Base-by-base conservation (phyloP, 2,888 invertebrate genomes). In the Arge pagana region DNA sequence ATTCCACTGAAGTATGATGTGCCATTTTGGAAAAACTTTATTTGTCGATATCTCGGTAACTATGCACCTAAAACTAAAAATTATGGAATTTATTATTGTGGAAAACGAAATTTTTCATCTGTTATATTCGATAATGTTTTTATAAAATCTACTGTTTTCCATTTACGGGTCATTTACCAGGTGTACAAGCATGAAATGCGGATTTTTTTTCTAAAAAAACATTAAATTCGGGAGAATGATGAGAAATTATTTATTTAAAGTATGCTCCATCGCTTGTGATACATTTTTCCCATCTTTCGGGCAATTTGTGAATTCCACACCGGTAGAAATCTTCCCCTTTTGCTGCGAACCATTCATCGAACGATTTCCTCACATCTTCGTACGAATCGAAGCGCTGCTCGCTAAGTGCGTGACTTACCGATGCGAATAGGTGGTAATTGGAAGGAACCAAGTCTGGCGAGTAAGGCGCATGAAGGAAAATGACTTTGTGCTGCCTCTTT, bases 381-480 rank as follows among this genome's bases (percentile, higher is more conserved):
- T 48, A 48, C 36, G 48, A 48, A 36, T 42, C 36, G 35, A 59
- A 59, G 45, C 50, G 52, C 48, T 55, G 52, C 21, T 53, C 54
- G 39, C 52, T 53, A 8, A 59, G 50, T 51, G 52, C 56, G 49
- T 59, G 48, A 13, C 43, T 52, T 37, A 57, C 52, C 36, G 52
- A 57, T 57, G 52, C 49, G 41, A 58, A 58, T 36, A 57, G 43
- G 33, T 56, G 50, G 36, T 56, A 60, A 52, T 60, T 53, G 51
- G 51, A 55, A 7, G 60, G 58, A 51, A 53, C 57, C 52, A 60
- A 55, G 50, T 60, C 58, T 43, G 57, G 52, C 45, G 57, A 60
- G 39, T 57, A 60, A 48, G 60, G 50, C 52, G 58, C 51, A 52
- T 53, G 39, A 13, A 56, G 41, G 26, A 56, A 54, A 57, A 58